Percentiles rank a stretch among this genome's conserved stretches.
Evolutionary conservation across 30 jellyfish, hydroid and myxozoan species (phyloP).

Genomic region (Haliclystus octoradiatus): DNA sequence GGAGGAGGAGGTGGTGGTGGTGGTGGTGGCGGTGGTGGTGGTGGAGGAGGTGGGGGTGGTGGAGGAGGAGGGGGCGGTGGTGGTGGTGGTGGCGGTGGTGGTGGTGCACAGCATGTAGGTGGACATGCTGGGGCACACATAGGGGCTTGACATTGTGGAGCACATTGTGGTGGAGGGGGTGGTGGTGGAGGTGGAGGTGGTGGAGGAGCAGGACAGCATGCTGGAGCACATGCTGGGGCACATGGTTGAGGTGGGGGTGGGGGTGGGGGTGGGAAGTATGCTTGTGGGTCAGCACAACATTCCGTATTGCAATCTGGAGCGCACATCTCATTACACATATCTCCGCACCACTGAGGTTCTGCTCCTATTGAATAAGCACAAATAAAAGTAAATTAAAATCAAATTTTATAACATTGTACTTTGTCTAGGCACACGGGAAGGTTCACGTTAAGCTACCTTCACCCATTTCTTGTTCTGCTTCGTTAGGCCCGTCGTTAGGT

Average conservation of each 20-base stretch:
- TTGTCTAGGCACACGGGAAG: neutral
- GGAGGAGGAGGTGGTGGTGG: conserved; percentile 88
- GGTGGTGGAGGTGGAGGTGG: conserved; percentile 59
- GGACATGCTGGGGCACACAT: conserved; percentile 50
- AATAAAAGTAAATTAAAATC: neutral
- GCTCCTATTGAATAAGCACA: neutral
- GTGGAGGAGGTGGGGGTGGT: conserved; percentile 70
- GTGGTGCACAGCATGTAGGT: conserved; percentile 18
- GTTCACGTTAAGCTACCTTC: neutral
- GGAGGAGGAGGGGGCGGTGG: conserved; percentile 49
- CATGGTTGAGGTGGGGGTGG: conserved; percentile 83
- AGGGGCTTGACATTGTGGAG: conserved; percentile 36
- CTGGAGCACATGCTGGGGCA: conserved; percentile 68
- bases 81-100: conserved; percentile 59
- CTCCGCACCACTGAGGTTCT: conserved; percentile 86
- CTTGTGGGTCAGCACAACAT: conserved; percentile 69
- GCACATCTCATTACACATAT: conserved; percentile 78
- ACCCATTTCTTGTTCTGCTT: neutral
- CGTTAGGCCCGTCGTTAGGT: no score
- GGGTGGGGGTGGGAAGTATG: conserved; percentile 39
- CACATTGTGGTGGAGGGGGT: conserved; percentile 61
- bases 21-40: conserved; percentile 71
- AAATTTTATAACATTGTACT: neutral
- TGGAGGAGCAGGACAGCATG: conserved; percentile 67
- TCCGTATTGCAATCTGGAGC: conserved; percentile 76